Conservation (phyloP, 1,140 invertebrate genomes). For the Antheraea mylitta region DNA sequence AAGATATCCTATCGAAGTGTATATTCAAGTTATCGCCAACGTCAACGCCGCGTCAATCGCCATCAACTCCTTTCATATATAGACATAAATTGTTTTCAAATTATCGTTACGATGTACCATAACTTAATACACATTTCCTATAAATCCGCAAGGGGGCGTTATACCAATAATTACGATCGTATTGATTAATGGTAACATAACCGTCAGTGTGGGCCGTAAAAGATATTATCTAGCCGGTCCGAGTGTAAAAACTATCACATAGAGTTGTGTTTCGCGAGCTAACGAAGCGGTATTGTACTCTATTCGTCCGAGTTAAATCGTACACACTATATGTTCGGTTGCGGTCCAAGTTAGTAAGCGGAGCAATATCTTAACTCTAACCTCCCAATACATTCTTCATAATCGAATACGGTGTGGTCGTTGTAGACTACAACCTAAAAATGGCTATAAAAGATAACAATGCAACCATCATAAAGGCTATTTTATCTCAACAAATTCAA, state of each 20-base stretch:
- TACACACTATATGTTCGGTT: slow-evolving; percentile 32
- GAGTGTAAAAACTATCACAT: slow-evolving; percentile 45
- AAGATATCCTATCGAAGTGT: too few relatives aligned
- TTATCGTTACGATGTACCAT: background rate
- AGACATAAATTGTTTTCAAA: background rate
- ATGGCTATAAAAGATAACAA: too few relatives aligned
- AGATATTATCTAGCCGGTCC: slow-evolving; percentile 40
- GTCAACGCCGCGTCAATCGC: background rate
- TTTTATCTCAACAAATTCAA: too few relatives aligned
- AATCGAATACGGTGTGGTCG: too few relatives aligned
- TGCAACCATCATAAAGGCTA: too few relatives aligned
- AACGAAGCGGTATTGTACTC: slow-evolving; percentile 67
- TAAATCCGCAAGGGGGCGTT: slow-evolving; percentile 15
- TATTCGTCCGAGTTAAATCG: slow-evolving; percentile 49
- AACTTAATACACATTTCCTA: slow-evolving; percentile 4
- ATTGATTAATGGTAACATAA: slow-evolving; percentile 50
- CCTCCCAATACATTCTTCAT: background rate
- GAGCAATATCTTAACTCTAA: background rate
- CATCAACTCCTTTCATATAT: background rate
- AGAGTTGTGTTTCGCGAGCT: slow-evolving; percentile 44
- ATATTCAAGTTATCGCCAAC: too few relatives aligned
- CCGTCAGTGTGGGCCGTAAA: slow-evolving; percentile 25
- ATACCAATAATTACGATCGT: slow-evolving; percentile 23
- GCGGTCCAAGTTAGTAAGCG: slow-evolving; percentile 23
- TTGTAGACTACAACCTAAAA: too few relatives aligned